Evolutionary conservation across 2,113 vertebrate species (phyloP).

Genomic region (Centropus unirufus): DNA sequence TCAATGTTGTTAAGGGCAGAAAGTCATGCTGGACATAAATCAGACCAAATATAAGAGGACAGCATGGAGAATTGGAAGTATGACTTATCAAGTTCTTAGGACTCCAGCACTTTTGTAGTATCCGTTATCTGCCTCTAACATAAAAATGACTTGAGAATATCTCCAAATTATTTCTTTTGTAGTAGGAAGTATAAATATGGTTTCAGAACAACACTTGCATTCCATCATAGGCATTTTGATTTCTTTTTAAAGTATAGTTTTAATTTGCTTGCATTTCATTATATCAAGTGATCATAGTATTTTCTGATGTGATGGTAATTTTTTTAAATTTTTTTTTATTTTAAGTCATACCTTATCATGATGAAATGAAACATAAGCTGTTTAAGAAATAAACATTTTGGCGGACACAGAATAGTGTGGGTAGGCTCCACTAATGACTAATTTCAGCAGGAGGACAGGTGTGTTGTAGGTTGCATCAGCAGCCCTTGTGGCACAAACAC

Average conservation of each 20-base stretch:
- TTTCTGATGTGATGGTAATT: not conserved
- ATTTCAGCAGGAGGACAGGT: not conserved
- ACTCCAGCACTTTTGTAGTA: not conserved
- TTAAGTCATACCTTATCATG: not conserved
- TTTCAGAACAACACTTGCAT: not conserved
- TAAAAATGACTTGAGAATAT: not conserved
- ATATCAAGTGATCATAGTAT: not conserved
- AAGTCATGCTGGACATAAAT: not conserved
- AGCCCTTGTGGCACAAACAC: not conserved
- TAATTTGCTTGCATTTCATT: not conserved
- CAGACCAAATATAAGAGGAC: not conserved
- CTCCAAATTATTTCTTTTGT: not conserved
- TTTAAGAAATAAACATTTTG: not conserved
- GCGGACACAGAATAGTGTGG: rapidly evolving
- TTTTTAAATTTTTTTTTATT: not conserved
- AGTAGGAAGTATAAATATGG: not conserved
- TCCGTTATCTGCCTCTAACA: not conserved
- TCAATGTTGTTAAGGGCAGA: not conserved
- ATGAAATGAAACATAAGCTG: not conserved
- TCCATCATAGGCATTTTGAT: not conserved
- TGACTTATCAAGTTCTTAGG: not conserved
- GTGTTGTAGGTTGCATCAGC: not conserved
- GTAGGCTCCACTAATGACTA: not conserved
- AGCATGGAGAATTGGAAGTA: not conserved
- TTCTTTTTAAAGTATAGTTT: not conserved